Conservation (phyloP, 2,113 vertebrate genomes). For the Alethe diademata region DNA sequence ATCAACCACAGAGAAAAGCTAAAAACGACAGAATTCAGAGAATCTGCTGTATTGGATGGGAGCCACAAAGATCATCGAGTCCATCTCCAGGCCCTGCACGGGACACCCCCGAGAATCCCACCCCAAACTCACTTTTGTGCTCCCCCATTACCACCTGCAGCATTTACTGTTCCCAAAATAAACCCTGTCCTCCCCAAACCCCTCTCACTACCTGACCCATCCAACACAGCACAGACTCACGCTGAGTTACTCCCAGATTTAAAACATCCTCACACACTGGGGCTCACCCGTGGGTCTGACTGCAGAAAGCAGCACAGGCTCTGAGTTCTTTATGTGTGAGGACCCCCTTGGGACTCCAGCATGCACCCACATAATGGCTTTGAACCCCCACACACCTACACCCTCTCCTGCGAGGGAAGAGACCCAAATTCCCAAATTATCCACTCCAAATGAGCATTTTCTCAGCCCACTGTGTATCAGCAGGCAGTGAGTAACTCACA, state of each 20-base stretch:
- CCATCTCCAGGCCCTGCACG: not conserved
- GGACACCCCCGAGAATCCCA: not conserved
- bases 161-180: not conserved
- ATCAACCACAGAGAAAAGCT: not conserved
- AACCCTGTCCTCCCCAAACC: not conserved
- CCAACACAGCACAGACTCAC: not conserved
- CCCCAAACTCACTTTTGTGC: not conserved
- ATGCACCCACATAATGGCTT: not conserved
- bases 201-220: not conserved
- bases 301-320: not conserved
- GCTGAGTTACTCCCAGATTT: not conserved
- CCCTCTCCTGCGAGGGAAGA: not conserved
- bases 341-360: not conserved
- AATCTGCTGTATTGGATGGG: not conserved
- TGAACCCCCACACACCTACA: rapidly evolving
- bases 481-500: not conserved
- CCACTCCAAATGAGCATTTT: not conserved
- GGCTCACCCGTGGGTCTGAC: not conserved
- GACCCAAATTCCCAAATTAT: slow-evolving; percentile 20
- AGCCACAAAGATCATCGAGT: not conserved
- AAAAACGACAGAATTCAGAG: not conserved
- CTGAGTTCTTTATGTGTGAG: not conserved
- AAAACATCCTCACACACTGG: not conserved
- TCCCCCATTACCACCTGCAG: not conserved
- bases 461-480: not conserved